phyloP scores from a whole-genome alignment of 2,797 vertebrate genomes.

The Taeniopygia guttata region DNA sequence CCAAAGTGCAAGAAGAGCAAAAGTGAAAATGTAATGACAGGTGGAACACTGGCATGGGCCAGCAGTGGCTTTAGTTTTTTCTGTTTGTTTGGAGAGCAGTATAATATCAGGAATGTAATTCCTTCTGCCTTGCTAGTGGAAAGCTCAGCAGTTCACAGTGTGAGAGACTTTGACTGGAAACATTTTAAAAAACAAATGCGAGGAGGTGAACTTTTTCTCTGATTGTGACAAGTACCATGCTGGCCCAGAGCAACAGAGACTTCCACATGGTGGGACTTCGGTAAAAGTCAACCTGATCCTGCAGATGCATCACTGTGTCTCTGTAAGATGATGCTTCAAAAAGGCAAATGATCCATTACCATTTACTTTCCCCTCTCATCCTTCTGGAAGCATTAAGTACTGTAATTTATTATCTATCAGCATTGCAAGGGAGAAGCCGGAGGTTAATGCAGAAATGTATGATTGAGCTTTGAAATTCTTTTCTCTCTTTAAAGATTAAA shows the following conservation, averaged over 20 bases:
- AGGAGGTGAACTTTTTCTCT: background rate
- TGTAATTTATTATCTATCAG: background rate
- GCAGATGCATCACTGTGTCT: background rate
- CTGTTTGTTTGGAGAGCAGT: background rate
- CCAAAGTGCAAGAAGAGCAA: background rate
- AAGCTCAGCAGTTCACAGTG: background rate
- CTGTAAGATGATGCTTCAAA: background rate
- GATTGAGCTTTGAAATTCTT: background rate
- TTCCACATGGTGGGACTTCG: rapidly evolving
- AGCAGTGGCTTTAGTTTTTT: background rate
- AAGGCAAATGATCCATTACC: background rate
- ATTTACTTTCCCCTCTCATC: constrained; percentile 14
- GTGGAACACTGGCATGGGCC: background rate
- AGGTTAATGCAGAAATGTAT: background rate
- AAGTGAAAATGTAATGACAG: background rate
- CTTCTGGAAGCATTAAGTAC: background rate
- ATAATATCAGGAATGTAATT: background rate
- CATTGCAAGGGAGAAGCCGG: background rate
- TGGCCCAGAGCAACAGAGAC: background rate
- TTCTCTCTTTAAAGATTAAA: background rate
- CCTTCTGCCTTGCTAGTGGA: background rate
- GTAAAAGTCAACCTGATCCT: background rate
- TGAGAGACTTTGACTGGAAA: background rate
- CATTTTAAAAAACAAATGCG: background rate
- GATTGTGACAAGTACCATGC: background rate